Evolutionary conservation across 2,888 invertebrate genomes (phyloP), one percentile per base, ranked within the genome.

Genomic region (Hesperia comma): DNA sequence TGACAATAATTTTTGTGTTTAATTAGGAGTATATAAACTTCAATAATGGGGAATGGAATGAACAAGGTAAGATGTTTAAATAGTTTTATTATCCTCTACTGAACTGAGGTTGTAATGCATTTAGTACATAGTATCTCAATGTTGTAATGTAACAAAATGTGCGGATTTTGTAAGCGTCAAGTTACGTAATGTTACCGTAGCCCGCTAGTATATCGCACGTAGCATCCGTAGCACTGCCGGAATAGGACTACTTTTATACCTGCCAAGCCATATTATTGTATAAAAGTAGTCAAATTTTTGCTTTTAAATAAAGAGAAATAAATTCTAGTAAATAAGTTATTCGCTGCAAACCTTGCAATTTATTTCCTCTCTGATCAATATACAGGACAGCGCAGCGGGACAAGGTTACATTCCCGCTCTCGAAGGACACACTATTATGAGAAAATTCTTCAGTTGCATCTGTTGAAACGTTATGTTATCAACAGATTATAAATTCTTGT

Each of bases 11-110:
- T 69, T 78, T 81, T 69, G 77, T 78, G 70, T 67, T 63, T 73
- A 79, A 79, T 68, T 71, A 78, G 73, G 74, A 70, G 74, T 76
- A 77, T n/a, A 17, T 40, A 19, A 12, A 54, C 74, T 72, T 72
- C 69, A 75, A 75, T 81, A 75, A 87, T 97, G 97, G 97, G 97
- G 92, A 97, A 97, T 95, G 97, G 97, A 90, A 97, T 97, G 97
- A 97, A 97, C 92, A 97, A 96, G 96, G 97, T 96, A 90, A 94
- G 88, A 80, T 62, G 66, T 51, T 49, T 61, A 15, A 54, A 7
- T 41, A 46, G 5, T 51, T 66, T 37, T 53, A 15, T 15, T 60
- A 19, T 37, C 21, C 43, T 49, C 26, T 41, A 12, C n/a, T 53
- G 41, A 12, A 60, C 10, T 15, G 26, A 21, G 40, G 17, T n/a